Conservation (phyloP, 2,888 invertebrate genomes). For the Troides helena region DNA sequence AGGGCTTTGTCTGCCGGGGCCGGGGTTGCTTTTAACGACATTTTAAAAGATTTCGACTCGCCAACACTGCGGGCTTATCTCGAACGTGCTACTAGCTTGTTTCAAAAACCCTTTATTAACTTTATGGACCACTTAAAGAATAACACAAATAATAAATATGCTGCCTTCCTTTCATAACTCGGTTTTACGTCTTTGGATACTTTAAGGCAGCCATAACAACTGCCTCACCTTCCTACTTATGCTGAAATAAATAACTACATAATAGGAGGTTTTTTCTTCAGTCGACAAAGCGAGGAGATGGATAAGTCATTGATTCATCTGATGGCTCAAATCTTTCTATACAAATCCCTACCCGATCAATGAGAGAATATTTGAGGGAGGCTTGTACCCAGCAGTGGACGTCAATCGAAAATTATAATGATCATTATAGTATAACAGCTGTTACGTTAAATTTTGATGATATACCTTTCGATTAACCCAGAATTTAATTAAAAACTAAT, state of each 20-base stretch:
- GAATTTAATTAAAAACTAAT: background rate
- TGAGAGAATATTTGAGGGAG: too few species aligned
- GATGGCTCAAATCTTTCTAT: too few species aligned
- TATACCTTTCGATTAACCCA: background rate
- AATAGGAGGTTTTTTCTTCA: background rate
- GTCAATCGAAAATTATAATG: too few species aligned
- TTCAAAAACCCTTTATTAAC: conserved; percentile 78
- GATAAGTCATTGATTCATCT: too few species aligned
- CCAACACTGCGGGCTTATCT: conserved; percentile 70
- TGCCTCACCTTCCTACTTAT: conserved; percentile 3
- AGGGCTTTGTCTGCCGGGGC: conserved; percentile 69
- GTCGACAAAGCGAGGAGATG: too few species aligned
- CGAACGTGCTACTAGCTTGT: conserved; percentile 68
- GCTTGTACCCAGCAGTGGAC: too few species aligned
- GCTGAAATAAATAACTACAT: background rate
- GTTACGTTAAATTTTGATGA: background rate
- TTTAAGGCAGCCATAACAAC: conserved; percentile 33
- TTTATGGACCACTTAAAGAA: conserved; percentile 75
- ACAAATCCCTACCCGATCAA: too few species aligned
- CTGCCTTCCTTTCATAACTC: conserved; percentile 61
- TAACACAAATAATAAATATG: conserved; percentile 76
- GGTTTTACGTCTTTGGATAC: conserved; percentile 58
- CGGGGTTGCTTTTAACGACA: conserved; percentile 76
- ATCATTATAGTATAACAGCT: too few species aligned
- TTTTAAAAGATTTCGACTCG: conserved; percentile 77